Evolutionary conservation across 2,888 invertebrate species (phyloP).

Genomic region (Chymomyza caudatula): DNA sequence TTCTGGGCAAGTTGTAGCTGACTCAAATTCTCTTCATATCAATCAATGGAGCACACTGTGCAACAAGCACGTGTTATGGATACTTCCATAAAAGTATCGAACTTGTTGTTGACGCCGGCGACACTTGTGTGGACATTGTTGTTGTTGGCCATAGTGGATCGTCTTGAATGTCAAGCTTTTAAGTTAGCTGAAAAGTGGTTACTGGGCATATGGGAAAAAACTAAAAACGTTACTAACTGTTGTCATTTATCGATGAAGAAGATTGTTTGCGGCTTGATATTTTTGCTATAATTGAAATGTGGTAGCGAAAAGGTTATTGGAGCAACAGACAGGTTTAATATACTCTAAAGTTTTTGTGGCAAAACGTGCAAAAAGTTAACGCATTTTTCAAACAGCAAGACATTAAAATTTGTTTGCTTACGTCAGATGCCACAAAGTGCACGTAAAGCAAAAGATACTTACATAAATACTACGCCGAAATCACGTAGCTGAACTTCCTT

Average conservation of each 20-base stretch:
- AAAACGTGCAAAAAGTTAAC: not conserved
- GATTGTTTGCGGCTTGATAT: slow-evolving; percentile 31
- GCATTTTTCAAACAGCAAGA: slow-evolving; percentile 9
- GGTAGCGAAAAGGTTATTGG: slow-evolving; percentile 61
- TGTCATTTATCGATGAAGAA: slow-evolving; percentile 62
- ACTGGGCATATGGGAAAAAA: slow-evolving; percentile 30
- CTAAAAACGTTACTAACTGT: slow-evolving; percentile 55
- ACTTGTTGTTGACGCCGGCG: slow-evolving; percentile 2
- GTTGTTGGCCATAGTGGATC: slow-evolving; percentile 4
- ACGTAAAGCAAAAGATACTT: not conserved
- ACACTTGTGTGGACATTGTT: slow-evolving; percentile 19
- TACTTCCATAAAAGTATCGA: not conserved
- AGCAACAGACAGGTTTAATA: slow-evolving; percentile 36
- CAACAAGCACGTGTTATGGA: slow-evolving; percentile 46
- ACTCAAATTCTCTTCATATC: slow-evolving; percentile 23
- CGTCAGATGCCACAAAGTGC: slow-evolving; percentile 7
- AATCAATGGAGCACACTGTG: not conserved
- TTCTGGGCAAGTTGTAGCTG: slow-evolving; percentile 52
- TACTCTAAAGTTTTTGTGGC: not conserved
- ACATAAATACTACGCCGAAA: not conserved
- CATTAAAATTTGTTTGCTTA: slow-evolving; percentile 34
- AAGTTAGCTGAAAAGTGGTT: slow-evolving; percentile 32
- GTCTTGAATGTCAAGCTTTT: slow-evolving; percentile 60
- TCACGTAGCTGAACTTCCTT: slow-evolving; percentile 58
- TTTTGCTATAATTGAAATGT: slow-evolving; percentile 35